Conservation (phyloP, 2,888 invertebrate species). For the Drosophila parthenogenetica region DNA sequence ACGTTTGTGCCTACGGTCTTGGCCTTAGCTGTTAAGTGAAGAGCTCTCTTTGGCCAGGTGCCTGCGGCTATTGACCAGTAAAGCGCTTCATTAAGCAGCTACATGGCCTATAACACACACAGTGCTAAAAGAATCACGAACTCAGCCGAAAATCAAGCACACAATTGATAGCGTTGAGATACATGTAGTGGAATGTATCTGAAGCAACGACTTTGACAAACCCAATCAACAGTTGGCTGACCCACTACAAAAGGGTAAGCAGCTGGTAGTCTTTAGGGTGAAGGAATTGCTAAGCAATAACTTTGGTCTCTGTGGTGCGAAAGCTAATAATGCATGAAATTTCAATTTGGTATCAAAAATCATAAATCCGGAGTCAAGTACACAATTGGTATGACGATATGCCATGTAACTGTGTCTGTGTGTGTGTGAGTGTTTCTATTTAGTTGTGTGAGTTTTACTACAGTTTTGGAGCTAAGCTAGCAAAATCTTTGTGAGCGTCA, state of each 20-base stretch:
- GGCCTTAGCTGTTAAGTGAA: slow-evolving; percentile 30
- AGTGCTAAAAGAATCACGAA: slow-evolving; percentile 1
- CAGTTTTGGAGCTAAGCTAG: slow-evolving; percentile 31
- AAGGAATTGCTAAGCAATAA: background rate
- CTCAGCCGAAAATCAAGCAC: slow-evolving; percentile 11
- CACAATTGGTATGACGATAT: background rate
- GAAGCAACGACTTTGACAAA: slow-evolving; percentile 5
- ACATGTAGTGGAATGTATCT: slow-evolving; percentile 1
- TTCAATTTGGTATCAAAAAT: slow-evolving; percentile 73
- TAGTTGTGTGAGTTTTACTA: slow-evolving; percentile 24
- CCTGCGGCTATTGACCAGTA: slow-evolving; percentile 60
- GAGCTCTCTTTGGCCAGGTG: slow-evolving; percentile 46
- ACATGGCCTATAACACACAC: slow-evolving; percentile 31
- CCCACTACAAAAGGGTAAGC: background rate
- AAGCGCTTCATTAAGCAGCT: slow-evolving; percentile 65
- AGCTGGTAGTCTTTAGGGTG: background rate
- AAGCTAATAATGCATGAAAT: slow-evolving; percentile 76
- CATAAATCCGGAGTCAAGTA: slow-evolving; percentile 36
- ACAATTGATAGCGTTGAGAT: slow-evolving; percentile 11
- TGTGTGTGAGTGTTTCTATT: slow-evolving; percentile 12
- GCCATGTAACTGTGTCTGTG: slow-evolving; percentile 14
- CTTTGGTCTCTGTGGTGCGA: slow-evolving; percentile 23
- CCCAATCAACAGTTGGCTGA: slow-evolving; percentile 55
- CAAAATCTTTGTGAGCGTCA: slow-evolving; percentile 46
- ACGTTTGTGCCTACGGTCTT: slow-evolving; percentile 22